Evolutionary conservation across 2,888 invertebrate species (phyloP).

Genomic region (Aleiodes alternator): DNA sequence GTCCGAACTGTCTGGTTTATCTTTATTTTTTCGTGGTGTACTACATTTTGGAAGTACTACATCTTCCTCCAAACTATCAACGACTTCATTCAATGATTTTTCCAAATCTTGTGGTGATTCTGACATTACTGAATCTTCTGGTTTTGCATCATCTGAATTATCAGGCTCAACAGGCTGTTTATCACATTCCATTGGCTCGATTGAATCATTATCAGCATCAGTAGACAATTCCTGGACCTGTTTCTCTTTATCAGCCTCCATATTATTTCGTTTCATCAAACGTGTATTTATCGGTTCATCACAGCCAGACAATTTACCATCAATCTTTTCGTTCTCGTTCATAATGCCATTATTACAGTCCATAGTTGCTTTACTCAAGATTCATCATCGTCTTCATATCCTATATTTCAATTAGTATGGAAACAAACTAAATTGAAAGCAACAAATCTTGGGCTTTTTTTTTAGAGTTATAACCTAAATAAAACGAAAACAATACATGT

Average conservation of each 20-base stretch:
- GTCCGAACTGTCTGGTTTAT: conserved; percentile 50
- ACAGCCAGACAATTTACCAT: conserved; percentile 4
- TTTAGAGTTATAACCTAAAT: conserved; percentile 14
- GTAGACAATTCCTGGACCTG: too few relatives aligned
- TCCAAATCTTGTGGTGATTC: background rate
- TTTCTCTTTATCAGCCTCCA: background rate
- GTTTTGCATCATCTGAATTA: background rate
- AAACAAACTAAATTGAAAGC: background rate
- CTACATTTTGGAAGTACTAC: background rate
- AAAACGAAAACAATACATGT: background rate
- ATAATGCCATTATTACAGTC: background rate
- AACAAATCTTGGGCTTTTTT: background rate
- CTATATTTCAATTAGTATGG: background rate
- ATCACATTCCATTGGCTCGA: conserved; percentile 2
- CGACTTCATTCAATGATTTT: background rate
- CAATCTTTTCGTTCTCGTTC: background rate
- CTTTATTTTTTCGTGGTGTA: conserved; percentile 10
- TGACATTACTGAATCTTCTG: background rate
- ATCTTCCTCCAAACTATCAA: background rate
- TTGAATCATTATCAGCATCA: background rate
- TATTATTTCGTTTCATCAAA: background rate
- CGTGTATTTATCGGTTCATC: conserved; percentile 4
- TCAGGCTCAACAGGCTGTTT: background rate
- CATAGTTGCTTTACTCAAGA: background rate
- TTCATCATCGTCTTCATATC: background rate